These are phyloP conservation scores for Orchesella flavescens DNA, from an alignment of 2,888 invertebrate genomes.

Conservation along the genomic window DNA sequence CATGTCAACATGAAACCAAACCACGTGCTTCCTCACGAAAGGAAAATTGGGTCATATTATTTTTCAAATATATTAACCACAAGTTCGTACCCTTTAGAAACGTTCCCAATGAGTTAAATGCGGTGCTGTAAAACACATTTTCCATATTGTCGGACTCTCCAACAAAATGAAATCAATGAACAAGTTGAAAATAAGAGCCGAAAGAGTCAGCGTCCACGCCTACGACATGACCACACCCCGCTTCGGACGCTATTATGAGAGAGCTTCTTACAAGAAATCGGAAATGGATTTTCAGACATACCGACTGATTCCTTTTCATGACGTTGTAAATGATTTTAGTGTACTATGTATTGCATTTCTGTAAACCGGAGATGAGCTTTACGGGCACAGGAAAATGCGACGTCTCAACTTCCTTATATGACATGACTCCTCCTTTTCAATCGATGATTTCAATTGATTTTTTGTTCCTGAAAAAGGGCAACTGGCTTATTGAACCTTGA, in stretches of 20 bases:
- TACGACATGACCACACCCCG: slow-evolving; percentile 35
- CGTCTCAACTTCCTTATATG: neutral
- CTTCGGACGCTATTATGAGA: neutral
- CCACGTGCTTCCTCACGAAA: slow-evolving; percentile 45
- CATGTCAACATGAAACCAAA: slow-evolving; percentile 6
- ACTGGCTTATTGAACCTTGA: no score
- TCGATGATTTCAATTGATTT: no score
- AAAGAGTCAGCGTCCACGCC: slow-evolving; percentile 27
- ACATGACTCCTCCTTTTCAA: neutral
- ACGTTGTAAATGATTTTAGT: neutral
- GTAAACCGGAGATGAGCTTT: slow-evolving; percentile 5
- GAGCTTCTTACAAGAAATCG: slow-evolving; percentile 9
- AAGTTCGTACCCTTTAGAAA: slow-evolving; percentile 15
- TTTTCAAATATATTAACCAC: slow-evolving; percentile 31
- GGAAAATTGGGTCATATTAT: slow-evolving; percentile 34
- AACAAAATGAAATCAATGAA: no score
- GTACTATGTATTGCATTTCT: neutral
- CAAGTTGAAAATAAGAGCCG: slow-evolving; percentile 4
- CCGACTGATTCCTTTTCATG: neutral
- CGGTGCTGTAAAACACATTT: neutral
- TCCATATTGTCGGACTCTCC: no score
- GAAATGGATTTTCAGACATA: slow-evolving; percentile 28
- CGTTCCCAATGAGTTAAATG: neutral
- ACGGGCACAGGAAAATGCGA: no score
- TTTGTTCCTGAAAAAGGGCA: no score